Conservation (phyloP, 2,797 vertebrate species). For the Premnoplex brunnescens region DNA sequence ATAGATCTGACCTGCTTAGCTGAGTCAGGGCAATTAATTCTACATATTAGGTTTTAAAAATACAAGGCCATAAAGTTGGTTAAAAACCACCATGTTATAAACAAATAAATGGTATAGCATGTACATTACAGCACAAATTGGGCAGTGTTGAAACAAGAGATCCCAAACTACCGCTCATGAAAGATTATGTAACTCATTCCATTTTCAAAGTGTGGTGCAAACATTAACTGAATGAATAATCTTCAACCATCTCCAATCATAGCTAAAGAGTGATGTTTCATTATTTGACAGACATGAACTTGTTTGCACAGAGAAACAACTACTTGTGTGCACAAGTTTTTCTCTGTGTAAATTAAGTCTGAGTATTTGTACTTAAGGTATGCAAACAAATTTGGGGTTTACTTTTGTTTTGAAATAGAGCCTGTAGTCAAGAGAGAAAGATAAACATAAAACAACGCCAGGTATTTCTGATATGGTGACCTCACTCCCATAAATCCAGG, state of each 20-base stretch:
- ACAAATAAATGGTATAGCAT: background rate
- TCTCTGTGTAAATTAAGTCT: background rate
- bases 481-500: background rate
- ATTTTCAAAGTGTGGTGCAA: background rate
- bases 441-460: background rate
- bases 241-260: background rate
- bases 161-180: background rate
- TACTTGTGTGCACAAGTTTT: background rate
- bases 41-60: background rate
- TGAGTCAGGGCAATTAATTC: conserved; percentile 14
- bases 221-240: background rate
- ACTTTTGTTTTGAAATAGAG: background rate
- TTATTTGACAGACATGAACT: background rate
- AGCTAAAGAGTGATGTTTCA: background rate
- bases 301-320: background rate
- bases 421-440: background rate
- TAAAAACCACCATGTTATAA: background rate
- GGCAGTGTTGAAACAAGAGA: background rate
- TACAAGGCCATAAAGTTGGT: background rate
- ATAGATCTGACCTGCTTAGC: background rate
- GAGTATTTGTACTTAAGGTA: background rate
- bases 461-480: background rate
- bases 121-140: background rate
- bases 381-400: background rate
- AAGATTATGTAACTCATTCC: background rate